phyloP scores from a whole-genome alignment of 2,797 vertebrate species.

The Craterocephalus amniculus region DNA sequence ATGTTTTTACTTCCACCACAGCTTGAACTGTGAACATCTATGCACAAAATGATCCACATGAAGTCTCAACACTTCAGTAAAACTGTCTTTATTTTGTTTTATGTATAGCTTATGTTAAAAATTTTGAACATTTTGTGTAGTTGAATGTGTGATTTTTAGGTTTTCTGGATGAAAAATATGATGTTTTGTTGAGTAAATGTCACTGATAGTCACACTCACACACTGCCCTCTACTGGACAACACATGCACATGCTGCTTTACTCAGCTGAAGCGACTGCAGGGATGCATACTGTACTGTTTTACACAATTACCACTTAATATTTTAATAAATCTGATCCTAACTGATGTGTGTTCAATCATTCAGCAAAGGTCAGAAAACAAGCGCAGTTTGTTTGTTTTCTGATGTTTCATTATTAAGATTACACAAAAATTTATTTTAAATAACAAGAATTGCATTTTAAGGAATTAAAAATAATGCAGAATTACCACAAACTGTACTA shows the following conservation, averaged over 20 bases:
- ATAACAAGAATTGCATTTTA: too few species aligned
- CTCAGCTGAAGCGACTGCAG: constrained; percentile 15
- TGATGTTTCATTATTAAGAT: too few species aligned
- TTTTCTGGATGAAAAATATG: constrained; percentile 51
- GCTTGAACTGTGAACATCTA: constrained; percentile 10
- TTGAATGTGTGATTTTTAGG: constrained; percentile 44
- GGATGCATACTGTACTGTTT: constrained; percentile 30
- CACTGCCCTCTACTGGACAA: constrained; percentile 73
- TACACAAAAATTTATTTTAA: too few species aligned
- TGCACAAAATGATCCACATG: background rate
- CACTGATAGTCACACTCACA: constrained; percentile 23
- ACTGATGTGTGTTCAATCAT: constrained; percentile 7
- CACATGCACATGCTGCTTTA: constrained; percentile 1
- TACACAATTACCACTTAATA: constrained; percentile 15
- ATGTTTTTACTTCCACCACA: background rate
- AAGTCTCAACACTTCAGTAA: constrained; percentile 26
- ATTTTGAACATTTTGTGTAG: constrained; percentile 38
- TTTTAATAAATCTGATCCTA: constrained; percentile 62
- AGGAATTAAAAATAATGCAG: too few species aligned
- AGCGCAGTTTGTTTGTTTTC: background rate
- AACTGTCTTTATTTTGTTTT: constrained; percentile 26
- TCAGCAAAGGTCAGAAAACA: background rate
- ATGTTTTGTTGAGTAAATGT: constrained; percentile 50
- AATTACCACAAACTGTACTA: too few species aligned
- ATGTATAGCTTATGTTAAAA: background rate